A percentile compares a stretch with the other conserved stretches of the same genome.
These are phyloP conservation scores for Gastrophryne carolinensis DNA, from an alignment of 2,797 vertebrate genomes.

Conservation along the genomic window DNA sequence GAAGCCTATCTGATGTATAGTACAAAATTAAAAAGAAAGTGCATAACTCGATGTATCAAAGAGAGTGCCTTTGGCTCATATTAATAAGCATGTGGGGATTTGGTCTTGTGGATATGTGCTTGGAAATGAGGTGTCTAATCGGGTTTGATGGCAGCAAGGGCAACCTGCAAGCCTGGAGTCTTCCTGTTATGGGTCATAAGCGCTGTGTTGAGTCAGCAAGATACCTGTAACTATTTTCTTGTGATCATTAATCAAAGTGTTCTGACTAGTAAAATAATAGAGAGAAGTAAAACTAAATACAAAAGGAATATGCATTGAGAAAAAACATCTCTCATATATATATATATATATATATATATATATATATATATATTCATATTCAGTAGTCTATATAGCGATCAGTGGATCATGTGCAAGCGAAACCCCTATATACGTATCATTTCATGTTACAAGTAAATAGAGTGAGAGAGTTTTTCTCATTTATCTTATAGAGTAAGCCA, in stretches of 20 bases:
- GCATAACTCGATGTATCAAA: slow-evolving; percentile 45
- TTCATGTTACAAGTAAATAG: no score
- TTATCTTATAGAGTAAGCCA: no score
- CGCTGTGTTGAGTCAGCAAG: slow-evolving; percentile 38
- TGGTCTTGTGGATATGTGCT: slow-evolving; percentile 37
- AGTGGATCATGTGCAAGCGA: no score
- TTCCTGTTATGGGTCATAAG: slow-evolving; percentile 26
- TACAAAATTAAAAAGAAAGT: slow-evolving; percentile 27
- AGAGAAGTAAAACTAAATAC: slow-evolving; percentile 57
- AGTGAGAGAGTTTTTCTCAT: no score
- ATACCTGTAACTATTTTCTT: slow-evolving; percentile 34
- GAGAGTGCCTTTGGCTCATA: slow-evolving; percentile 40
- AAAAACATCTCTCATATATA: not conserved
- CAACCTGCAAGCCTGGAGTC: slow-evolving; percentile 18
- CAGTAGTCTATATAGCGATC: no score
- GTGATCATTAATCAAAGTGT: slow-evolving; percentile 54
- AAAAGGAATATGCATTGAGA: not conserved
- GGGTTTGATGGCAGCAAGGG: slow-evolving; percentile 27
- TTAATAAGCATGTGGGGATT: slow-evolving; percentile 48
- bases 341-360: no score
- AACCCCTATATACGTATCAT: no score
- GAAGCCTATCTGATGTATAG: slow-evolving; percentile 9
- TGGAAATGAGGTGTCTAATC: slow-evolving; percentile 20
- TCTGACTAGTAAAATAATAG: slow-evolving; percentile 23
- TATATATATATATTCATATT: no score